phyloP scores from a whole-genome alignment of 1,140 invertebrate species.

The Sarcophaga peregrina region DNA sequence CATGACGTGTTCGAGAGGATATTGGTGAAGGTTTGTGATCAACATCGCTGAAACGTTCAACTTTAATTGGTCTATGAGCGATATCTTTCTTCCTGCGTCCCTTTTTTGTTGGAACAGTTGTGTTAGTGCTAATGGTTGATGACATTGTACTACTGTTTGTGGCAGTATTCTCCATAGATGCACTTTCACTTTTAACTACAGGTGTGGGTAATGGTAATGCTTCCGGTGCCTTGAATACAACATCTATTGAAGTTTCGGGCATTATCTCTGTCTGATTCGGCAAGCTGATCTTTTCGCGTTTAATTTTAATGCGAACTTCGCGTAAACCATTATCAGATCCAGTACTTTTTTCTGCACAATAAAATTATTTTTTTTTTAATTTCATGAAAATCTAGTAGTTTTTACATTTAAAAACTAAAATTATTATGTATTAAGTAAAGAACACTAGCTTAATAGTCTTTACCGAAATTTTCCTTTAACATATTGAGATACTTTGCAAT shows the following conservation, averaged over 20 bases:
- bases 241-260: background rate
- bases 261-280: background rate
- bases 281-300: conserved; percentile 58
- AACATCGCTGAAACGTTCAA: conserved; percentile 60
- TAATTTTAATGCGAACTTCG: conserved; percentile 51
- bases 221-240: background rate
- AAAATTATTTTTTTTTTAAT: too few relatives aligned
- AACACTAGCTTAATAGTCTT: too few relatives aligned
- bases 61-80: conserved; percentile 60
- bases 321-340: conserved; percentile 26
- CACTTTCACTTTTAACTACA: background rate
- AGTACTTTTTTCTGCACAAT: background rate
- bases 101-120: background rate
- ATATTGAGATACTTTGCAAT: too few relatives aligned
- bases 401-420: too few relatives aligned
- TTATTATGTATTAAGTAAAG: too few relatives aligned
- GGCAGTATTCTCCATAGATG: conserved; percentile 2
- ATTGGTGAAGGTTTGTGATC: conserved; percentile 50
- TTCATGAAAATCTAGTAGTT: too few relatives aligned
- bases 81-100: conserved; percentile 48
- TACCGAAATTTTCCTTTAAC: too few relatives aligned
- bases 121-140: conserved; percentile 33
- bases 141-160: conserved; percentile 25
- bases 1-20: conserved; percentile 54
- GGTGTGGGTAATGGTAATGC: conserved; percentile 42